These are phyloP conservation scores for Chelonia mydas DNA, from an alignment of 2,797 vertebrate genomes.

Conservation along the genomic window DNA sequence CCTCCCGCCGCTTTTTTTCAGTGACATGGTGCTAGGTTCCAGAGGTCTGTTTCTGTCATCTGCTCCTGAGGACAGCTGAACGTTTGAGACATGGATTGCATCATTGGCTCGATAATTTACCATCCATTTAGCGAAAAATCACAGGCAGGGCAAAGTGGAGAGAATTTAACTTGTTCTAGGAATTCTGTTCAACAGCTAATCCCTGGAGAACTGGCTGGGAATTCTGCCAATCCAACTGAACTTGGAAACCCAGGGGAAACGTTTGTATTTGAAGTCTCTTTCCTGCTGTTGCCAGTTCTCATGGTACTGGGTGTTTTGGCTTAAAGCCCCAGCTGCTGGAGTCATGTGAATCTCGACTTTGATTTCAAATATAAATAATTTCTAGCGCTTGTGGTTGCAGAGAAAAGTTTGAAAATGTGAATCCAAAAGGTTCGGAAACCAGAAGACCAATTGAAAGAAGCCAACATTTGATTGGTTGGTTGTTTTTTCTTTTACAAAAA, in stretches of 20 bases:
- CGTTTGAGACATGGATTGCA: not conserved
- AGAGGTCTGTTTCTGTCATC: not conserved
- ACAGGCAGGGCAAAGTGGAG: not conserved
- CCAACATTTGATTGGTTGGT: not conserved
- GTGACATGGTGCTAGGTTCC: not conserved
- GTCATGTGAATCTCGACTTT: not conserved
- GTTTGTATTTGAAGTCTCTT: not conserved
- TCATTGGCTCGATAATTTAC: not conserved
- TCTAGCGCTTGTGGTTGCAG: not conserved
- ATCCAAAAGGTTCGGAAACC: not conserved
- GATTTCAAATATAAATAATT: not conserved
- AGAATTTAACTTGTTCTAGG: not conserved
- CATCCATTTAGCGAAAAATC: not conserved
- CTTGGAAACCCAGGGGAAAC: not conserved
- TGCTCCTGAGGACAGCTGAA: not conserved
- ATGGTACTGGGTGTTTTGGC: not conserved
- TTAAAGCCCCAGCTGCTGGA: not conserved
- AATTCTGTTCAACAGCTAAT: not conserved
- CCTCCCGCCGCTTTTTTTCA: not conserved
- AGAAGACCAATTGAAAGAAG: not conserved
- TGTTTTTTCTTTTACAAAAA: not conserved
- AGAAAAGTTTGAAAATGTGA: not conserved
- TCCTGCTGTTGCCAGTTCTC: not conserved
- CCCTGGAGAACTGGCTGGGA: not conserved
- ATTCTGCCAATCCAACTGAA: not conserved